A percentile compares a stretch with the other conserved stretches of the same genome.
These are phyloP conservation scores for Agrenia bidenticulata DNA, from an alignment of 2,888 invertebrate species.

Conservation along the genomic window DNA sequence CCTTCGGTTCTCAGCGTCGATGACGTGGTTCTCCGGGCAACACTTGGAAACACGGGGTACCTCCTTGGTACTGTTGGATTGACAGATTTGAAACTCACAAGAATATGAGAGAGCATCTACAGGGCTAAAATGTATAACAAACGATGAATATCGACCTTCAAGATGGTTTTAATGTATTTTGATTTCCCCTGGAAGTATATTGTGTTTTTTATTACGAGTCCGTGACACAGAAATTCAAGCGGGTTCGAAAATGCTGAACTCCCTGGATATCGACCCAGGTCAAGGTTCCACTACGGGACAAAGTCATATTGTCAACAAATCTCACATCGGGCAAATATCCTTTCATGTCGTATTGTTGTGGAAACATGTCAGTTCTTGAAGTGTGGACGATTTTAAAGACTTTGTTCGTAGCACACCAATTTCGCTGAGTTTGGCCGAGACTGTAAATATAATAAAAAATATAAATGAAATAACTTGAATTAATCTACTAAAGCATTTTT, in stretches of 20 bases:
- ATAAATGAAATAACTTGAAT: too few relatives aligned
- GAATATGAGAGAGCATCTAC: neutral
- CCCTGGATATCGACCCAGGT: neutral
- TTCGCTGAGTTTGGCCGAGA: too few relatives aligned
- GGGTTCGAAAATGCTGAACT: constrained; percentile 9
- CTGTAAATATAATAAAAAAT: too few relatives aligned
- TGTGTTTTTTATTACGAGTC: constrained; percentile 22
- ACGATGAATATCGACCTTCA: too few relatives aligned
- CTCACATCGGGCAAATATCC: too few relatives aligned
- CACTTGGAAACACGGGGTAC: constrained; percentile 29
- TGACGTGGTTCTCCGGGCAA: constrained; percentile 20
- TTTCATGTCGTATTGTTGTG: neutral
- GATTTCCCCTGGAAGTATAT: too few relatives aligned
- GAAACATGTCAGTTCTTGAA: too few relatives aligned
- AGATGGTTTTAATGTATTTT: too few relatives aligned
- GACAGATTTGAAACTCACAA: constrained; percentile 29
- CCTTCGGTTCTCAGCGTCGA: neutral
- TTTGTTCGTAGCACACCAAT: too few relatives aligned
- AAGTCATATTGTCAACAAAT: neutral
- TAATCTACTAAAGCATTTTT: too few relatives aligned
- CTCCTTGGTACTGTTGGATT: constrained; percentile 7
- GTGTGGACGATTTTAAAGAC: too few relatives aligned
- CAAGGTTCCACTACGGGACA: neutral
- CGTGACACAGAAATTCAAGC: constrained; percentile 17
- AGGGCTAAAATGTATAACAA: neutral